phyloP scores from a whole-genome alignment of 2,888 invertebrate species.

The Deilephila porcellus region DNA sequence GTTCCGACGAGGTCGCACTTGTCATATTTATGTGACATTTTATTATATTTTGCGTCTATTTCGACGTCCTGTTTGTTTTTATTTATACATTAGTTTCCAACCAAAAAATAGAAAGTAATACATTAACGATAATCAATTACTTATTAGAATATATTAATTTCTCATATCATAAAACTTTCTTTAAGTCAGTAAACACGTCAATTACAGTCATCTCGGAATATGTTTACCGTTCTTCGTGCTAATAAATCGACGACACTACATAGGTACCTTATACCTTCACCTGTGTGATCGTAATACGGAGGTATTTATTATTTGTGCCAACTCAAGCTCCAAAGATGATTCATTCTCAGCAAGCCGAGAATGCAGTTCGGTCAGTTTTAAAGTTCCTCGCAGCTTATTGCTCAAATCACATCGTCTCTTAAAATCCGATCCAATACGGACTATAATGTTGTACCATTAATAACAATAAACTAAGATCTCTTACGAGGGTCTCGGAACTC shows the following conservation, averaged over 20 bases:
- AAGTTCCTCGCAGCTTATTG: slow-evolving; percentile 60
- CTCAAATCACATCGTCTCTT: slow-evolving; percentile 46
- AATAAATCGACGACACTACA: slow-evolving; percentile 37
- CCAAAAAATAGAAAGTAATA: background rate
- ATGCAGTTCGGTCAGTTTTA: slow-evolving; percentile 72
- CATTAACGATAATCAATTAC: background rate
- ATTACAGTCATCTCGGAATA: background rate
- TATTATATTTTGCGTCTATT: slow-evolving; percentile 30
- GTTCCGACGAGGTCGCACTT: slow-evolving; percentile 53
- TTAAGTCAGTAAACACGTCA: background rate
- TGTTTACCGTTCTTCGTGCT: slow-evolving; percentile 34
- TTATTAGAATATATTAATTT: background rate
- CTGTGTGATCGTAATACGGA: slow-evolving; percentile 60
- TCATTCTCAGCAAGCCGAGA: slow-evolving; percentile 69
- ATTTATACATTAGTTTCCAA: too few species aligned
- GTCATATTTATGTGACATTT: slow-evolving; percentile 51
- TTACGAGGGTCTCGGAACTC: too few species aligned
- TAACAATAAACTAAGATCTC: background rate
- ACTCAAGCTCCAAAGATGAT: slow-evolving; percentile 69
- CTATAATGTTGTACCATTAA: background rate
- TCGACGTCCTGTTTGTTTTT: background rate
- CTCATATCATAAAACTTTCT: background rate
- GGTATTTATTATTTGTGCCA: slow-evolving; percentile 72
- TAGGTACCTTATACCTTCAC: slow-evolving; percentile 47
- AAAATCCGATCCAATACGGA: background rate